A percentile compares a stretch with the other conserved stretches of the same genome.
phyloP scores from a whole-genome alignment of 2,113 vertebrate genomes.

The Mustela lutreola region DNA sequence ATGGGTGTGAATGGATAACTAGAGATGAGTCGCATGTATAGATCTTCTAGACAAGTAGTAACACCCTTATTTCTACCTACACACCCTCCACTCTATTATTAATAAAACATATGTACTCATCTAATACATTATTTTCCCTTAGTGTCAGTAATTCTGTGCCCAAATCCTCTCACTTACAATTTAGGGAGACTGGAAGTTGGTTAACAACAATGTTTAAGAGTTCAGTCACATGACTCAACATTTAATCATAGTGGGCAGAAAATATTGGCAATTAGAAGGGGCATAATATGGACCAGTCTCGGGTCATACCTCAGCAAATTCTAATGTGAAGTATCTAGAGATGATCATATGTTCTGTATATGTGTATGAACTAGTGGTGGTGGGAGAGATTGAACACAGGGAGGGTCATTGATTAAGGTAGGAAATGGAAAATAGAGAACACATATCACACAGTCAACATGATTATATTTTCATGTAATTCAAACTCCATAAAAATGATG shows the following conservation, averaged over 20 bases:
- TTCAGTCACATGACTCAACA: not conserved
- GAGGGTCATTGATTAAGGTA: not conserved
- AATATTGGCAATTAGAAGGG: not conserved
- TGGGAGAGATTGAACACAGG: fast-evolving
- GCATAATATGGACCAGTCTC: not conserved
- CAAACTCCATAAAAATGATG: not conserved
- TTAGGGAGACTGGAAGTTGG: not conserved
- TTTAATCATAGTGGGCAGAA: not conserved
- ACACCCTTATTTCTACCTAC: not conserved
- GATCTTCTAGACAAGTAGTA: not conserved
- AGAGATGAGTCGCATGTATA: not conserved
- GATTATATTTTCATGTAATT: not conserved
- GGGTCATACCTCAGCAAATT: not conserved
- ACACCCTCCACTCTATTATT: not conserved
- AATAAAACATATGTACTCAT: not conserved
- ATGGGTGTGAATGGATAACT: not conserved
- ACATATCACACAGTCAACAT: not conserved
- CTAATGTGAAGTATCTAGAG: not conserved
- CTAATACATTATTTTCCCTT: not conserved
- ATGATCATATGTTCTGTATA: not conserved
- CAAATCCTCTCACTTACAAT: not conserved
- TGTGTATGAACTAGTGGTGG: not conserved
- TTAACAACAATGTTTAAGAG: not conserved
- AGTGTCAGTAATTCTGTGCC: not conserved
- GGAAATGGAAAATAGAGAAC: not conserved